Percentiles rank a stretch among this genome's conserved stretches.
phyloP scores from a whole-genome alignment of 2,113 vertebrate genomes.

The Osmerus eperlanus region DNA sequence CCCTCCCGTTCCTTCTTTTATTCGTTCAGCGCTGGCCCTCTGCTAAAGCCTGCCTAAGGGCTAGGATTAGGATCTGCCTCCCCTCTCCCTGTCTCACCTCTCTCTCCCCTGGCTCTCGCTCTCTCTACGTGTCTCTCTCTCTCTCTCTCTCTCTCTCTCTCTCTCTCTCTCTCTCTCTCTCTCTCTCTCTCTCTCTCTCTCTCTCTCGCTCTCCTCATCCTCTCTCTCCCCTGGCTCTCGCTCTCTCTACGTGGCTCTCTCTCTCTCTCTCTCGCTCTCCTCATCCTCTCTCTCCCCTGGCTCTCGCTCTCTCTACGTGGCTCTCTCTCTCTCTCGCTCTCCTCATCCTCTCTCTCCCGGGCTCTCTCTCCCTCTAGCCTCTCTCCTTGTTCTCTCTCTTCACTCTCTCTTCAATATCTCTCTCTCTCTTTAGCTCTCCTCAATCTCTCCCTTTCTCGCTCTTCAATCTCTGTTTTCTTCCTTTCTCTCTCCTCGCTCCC shows the following conservation, averaged over 20 bases:
- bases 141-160: too few relatives aligned
- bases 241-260: neutral
- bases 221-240: neutral
- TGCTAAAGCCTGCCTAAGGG: slow-evolving; percentile 72
- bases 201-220: neutral
- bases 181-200: neutral
- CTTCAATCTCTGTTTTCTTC: too few relatives aligned
- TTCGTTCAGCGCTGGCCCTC: slow-evolving; percentile 41
- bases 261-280: neutral
- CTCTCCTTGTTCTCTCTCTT: too few relatives aligned
- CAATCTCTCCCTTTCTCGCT: too few relatives aligned
- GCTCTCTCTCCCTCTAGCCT: neutral
- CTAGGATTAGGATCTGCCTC: slow-evolving; percentile 66
- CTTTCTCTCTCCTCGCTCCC: too few relatives aligned
- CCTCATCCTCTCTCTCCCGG: neutral
- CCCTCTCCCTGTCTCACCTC: too few relatives aligned
- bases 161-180: too few relatives aligned
- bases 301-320: neutral
- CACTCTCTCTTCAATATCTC: too few relatives aligned
- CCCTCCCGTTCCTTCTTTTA: slow-evolving; percentile 22
- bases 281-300: too few relatives aligned
- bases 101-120: neutral
- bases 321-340: neutral
- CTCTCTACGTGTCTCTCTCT: neutral
- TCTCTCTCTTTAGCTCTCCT: too few relatives aligned